Percentiles rank a stretch among this genome's conserved stretches.
Conservation (phyloP, 2,888 invertebrate genomes). For the Piscicola geometra region DNA sequence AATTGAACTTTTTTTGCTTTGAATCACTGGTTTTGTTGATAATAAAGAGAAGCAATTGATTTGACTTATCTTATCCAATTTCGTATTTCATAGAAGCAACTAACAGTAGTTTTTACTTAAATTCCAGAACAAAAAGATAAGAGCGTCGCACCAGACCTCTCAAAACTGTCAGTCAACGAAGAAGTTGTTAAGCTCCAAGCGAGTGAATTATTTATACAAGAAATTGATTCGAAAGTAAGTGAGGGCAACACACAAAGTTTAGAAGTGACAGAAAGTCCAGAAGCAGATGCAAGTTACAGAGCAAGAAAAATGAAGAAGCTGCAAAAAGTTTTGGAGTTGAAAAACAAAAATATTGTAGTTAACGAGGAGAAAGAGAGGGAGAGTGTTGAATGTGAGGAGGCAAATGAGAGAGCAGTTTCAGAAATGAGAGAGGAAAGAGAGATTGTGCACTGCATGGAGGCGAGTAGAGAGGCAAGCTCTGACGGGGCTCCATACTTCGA, state of each 20-base stretch:
- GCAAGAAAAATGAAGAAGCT: background rate
- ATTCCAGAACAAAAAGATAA: no score
- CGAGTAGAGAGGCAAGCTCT: background rate
- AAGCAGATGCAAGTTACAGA: no score
- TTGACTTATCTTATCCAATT: no score
- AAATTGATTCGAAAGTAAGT: background rate
- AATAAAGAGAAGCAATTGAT: constrained; percentile 4
- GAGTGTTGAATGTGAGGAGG: background rate
- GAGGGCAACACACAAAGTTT: background rate
- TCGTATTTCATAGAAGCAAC: no score
- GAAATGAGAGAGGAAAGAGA: background rate
- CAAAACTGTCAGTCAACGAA: no score
- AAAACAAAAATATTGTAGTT: background rate
- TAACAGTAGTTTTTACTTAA: no score
- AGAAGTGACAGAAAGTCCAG: no score
- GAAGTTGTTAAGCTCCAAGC: no score
- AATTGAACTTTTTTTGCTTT: background rate
- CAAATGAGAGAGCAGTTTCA: constrained; percentile 4
- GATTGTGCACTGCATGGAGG: background rate
- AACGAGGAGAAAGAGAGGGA: background rate
- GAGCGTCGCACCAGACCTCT: no score
- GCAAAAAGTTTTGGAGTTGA: constrained; percentile 3
- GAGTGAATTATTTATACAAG: no score
- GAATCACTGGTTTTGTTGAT: constrained; percentile 9
- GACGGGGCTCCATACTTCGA: background rate